Evolutionary conservation across 1,140 invertebrate genomes (phyloP).

Genomic region (Megathymus violae): DNA sequence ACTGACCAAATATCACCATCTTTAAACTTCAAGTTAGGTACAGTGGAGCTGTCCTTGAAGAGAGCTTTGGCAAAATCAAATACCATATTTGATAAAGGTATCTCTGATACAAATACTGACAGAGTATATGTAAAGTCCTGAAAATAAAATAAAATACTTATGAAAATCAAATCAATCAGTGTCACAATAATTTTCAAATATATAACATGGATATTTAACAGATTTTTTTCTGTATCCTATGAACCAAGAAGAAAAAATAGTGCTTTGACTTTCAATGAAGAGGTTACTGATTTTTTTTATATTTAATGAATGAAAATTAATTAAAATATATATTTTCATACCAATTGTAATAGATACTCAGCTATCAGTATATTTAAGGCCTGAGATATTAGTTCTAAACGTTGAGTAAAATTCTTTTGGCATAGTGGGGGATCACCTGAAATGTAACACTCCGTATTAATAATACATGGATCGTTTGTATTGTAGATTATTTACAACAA

Average conservation of each 20-base stretch:
- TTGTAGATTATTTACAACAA: too few species aligned
- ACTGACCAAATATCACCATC: conserved; percentile 79
- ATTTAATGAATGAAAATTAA: conserved; percentile 9
- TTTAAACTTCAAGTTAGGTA: conserved; percentile 58
- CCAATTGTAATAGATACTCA: conserved; percentile 82
- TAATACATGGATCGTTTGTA: too few species aligned
- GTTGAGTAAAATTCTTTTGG: conserved; percentile 66
- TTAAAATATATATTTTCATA: conserved; percentile 39
- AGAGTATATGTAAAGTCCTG: conserved; percentile 84
- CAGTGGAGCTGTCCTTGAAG: conserved; percentile 40
- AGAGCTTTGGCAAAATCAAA: conserved; percentile 65
- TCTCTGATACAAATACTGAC: conserved; percentile 84
- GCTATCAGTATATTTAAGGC: conserved; percentile 84
- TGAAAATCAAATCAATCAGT: too few species aligned
- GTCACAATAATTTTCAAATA: too few species aligned
- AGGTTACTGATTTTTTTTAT: too few species aligned
- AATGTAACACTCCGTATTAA: conserved; percentile 35
- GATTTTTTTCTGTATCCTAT: too few species aligned
- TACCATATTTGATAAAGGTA: conserved; percentile 79
- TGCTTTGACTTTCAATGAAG: too few species aligned
- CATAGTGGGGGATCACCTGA: conserved; percentile 59
- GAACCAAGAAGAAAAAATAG: too few species aligned
- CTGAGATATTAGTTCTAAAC: conserved; percentile 79
- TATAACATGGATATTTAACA: too few species aligned
- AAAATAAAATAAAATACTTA: too few species aligned